These are phyloP conservation scores for Leptopilina syphax DNA, from an alignment of 2,888 invertebrate species.

Conservation along the genomic window DNA sequence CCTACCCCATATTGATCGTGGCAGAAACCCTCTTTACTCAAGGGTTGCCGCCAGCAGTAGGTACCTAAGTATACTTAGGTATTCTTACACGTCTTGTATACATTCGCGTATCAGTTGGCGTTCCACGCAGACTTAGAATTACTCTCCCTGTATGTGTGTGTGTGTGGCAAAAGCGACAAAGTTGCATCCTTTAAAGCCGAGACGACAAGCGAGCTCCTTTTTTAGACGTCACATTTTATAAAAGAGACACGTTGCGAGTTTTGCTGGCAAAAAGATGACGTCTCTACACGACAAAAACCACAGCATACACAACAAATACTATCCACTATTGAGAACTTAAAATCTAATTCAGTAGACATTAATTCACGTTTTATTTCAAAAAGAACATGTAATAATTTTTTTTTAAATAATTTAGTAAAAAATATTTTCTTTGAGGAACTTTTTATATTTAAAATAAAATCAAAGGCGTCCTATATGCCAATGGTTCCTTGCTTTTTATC, in stretches of 20 bases:
- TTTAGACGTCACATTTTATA: conserved; percentile 26
- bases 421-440: too few relatives aligned
- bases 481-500: conserved; percentile 26
- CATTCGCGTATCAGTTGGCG: conserved; percentile 47
- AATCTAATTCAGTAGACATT: too few relatives aligned
- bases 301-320: conserved; percentile 14
- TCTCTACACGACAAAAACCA: conserved; percentile 8
- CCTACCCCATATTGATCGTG: conserved; percentile 73
- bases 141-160: not conserved
- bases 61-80: conserved; percentile 58
- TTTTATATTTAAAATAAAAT: conserved; percentile 14
- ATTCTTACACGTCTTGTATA: conserved; percentile 63
- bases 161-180: conserved; percentile 14
- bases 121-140: not conserved
- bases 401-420: too few relatives aligned
- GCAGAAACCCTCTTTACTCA: conserved; percentile 69
- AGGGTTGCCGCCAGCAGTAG: conserved; percentile 61
- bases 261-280: conserved; percentile 22
- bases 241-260: conserved; percentile 30
- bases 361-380: too few relatives aligned
- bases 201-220: conserved; percentile 20
- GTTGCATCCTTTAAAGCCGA: conserved; percentile 27
- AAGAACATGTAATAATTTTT: too few relatives aligned
- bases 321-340: not conserved
- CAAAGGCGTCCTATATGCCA: conserved; percentile 3